Conservation (phyloP, 2,113 vertebrate genomes). For the Xiphophorus hellerii region DNA sequence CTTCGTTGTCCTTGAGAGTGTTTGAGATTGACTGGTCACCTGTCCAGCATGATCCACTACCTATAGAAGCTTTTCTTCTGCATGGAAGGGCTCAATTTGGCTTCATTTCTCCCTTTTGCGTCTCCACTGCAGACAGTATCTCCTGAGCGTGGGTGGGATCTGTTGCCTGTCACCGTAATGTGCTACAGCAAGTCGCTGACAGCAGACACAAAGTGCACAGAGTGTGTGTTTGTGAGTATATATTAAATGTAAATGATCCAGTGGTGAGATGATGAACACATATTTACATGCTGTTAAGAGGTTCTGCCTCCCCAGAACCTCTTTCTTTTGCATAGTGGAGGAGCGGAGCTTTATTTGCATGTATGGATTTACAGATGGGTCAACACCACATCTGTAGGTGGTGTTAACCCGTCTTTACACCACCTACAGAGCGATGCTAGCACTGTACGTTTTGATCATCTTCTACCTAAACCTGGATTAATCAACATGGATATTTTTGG, state of each 20-base stretch:
- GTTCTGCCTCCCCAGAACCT: not conserved
- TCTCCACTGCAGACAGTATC: not conserved
- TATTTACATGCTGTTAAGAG: no score
- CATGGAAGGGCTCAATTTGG: not conserved
- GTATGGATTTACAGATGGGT: constrained; percentile 49
- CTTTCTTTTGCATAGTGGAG: constrained; percentile 18
- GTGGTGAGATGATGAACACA: not conserved
- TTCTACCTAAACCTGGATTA: no score
- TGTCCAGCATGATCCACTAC: not conserved
- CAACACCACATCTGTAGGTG: no score
- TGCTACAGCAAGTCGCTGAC: not conserved
- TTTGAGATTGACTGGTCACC: constrained; percentile 2
- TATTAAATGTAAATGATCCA: not conserved
- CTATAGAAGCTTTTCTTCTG: not conserved
- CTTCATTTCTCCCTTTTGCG: not conserved
- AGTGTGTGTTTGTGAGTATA: not conserved
- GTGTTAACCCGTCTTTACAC: not conserved
- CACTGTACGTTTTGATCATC: not conserved
- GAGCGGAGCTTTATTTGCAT: constrained; percentile 60
- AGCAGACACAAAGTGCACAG: no score
- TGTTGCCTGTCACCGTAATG: not conserved
- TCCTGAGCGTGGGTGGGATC: not conserved
- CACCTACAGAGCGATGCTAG: not conserved
- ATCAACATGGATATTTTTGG: not conserved
- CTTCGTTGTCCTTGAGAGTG: not conserved